phyloP scores from a whole-genome alignment of 2,797 vertebrate species.

The Cacajao melanocephalus region DNA sequence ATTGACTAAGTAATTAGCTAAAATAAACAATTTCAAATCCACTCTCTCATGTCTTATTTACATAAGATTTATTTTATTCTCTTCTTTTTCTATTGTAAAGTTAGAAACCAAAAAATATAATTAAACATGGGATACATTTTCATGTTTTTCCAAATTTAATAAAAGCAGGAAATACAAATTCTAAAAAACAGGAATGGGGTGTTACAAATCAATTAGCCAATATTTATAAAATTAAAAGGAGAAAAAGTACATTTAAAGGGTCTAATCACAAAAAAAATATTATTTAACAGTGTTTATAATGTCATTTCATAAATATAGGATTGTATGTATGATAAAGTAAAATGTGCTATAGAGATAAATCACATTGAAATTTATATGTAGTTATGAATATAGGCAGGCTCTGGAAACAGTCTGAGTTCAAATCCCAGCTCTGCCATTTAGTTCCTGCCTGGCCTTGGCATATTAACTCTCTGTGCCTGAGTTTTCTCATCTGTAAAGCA shows the following conservation, averaged over 20 bases:
- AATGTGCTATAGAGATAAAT: not conserved
- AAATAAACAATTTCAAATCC: constrained; percentile 22
- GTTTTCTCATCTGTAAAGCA: not conserved
- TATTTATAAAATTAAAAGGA: not conserved
- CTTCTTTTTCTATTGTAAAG: not conserved
- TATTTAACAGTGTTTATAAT: not conserved
- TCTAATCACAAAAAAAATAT: not conserved
- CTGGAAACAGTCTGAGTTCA: not conserved
- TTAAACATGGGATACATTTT: not conserved
- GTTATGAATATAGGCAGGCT: not conserved
- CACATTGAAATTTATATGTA: not conserved
- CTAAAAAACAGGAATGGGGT: not conserved
- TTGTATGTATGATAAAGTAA: not conserved
- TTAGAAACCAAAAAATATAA: not conserved
- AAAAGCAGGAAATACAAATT: not conserved
- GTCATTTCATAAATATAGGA: not conserved
- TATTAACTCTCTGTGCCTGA: not conserved
- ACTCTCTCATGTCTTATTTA: not conserved
- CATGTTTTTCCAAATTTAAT: not conserved
- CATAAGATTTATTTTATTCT: not conserved
- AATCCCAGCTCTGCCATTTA: not conserved
- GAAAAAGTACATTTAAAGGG: not conserved
- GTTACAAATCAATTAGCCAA: not conserved
- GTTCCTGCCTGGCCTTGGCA: not conserved
- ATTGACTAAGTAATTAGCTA: constrained; percentile 47